Conservation (phyloP, 2,888 invertebrate species). For the Thyatira batis region DNA sequence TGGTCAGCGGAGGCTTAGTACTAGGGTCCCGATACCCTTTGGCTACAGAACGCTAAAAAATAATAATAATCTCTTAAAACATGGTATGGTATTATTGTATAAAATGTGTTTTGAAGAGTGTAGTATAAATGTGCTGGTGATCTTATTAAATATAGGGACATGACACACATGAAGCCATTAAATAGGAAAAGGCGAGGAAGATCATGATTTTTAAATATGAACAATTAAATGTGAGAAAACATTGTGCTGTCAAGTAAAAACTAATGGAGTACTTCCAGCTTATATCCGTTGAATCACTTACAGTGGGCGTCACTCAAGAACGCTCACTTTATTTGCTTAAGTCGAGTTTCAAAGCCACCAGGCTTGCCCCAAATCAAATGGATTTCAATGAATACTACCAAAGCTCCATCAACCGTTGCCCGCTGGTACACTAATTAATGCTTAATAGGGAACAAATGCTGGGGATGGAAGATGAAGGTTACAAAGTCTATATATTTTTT, state of each 20-base stretch:
- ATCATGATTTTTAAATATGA: too few relatives aligned
- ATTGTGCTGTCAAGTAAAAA: not conserved
- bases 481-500: conserved; percentile 19
- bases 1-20: too few relatives aligned
- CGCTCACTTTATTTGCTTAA: conserved; percentile 28
- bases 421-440: conserved; percentile 37
- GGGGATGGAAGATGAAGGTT: conserved; percentile 14
- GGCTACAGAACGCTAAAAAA: too few relatives aligned
- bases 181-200: too few relatives aligned
- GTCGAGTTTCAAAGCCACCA: conserved; percentile 18
- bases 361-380: conserved; percentile 30
- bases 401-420: conserved; percentile 36
- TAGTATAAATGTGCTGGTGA: too few relatives aligned
- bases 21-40: too few relatives aligned
- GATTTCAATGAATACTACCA: conserved; percentile 35
- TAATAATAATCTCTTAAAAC: too few relatives aligned
- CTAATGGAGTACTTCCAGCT: not conserved
- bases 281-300: conserved; percentile 7
- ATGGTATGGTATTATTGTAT: too few relatives aligned
- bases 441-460: conserved; percentile 42
- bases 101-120: too few relatives aligned
- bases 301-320: conserved; percentile 5
- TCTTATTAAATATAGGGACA: too few relatives aligned
- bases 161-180: too few relatives aligned
- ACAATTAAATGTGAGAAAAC: too few relatives aligned